These are phyloP conservation scores for Falco concolor DNA, from an alignment of 2,797 vertebrate species.

Conservation along the genomic window DNA sequence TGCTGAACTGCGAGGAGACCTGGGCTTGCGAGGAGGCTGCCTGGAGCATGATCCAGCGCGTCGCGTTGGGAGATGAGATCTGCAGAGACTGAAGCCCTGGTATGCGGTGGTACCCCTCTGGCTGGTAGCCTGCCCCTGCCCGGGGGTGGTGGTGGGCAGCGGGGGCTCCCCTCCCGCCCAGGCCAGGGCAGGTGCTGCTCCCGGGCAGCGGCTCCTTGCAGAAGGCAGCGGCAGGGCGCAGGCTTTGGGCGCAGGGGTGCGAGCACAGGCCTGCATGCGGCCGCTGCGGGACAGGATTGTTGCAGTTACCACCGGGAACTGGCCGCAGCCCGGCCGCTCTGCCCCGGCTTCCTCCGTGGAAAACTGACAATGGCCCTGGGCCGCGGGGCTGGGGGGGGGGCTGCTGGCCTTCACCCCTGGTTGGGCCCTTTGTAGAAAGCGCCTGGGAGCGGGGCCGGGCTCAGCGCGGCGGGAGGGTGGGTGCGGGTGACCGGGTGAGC, in stretches of 20 bases:
- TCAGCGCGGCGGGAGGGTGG: accelerated
- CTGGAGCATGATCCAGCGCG: accelerated
- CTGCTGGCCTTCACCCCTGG: not conserved
- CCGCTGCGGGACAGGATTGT: too few relatives aligned
- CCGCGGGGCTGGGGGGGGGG: not conserved
- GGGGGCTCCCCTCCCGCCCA: accelerated
- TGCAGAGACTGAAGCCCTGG: not conserved
- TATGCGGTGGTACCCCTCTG: not conserved
- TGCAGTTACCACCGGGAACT: too few relatives aligned
- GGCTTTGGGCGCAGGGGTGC: too few relatives aligned
- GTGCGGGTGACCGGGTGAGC: accelerated
- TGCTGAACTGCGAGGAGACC: too few relatives aligned
- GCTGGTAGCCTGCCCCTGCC: not conserved
- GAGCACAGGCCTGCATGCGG: accelerated
- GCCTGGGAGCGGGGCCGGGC: not conserved
- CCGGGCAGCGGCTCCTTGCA: accelerated
- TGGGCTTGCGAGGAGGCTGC: not conserved
- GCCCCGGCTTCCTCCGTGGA: not conserved
- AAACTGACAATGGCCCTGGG: not conserved
- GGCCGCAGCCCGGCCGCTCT: not conserved
- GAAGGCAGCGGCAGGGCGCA: not conserved
- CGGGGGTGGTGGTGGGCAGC: accelerated
- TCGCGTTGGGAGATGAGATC: too few relatives aligned
- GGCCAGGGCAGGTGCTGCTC: not conserved
- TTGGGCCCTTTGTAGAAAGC: not conserved